Conservation (phyloP, 2,797 vertebrate species). For the Microtus agrestis region DNA sequence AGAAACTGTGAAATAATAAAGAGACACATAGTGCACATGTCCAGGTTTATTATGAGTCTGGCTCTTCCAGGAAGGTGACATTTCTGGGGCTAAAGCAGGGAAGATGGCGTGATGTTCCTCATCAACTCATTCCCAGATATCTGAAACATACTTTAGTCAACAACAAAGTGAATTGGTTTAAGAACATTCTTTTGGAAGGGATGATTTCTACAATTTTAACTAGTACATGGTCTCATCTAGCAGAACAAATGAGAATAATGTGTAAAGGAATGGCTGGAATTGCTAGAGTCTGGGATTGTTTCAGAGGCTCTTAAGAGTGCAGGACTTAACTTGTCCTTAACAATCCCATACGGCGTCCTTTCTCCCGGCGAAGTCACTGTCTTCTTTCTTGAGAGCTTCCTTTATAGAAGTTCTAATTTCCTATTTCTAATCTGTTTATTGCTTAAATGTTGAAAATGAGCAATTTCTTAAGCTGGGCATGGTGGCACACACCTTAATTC, state of each 20-base stretch:
- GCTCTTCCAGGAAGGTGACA: conserved; percentile 67
- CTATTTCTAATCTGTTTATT: conserved; percentile 46
- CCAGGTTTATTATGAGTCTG: conserved; percentile 79
- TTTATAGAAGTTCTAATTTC: neutral
- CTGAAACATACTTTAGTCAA: conserved; percentile 60
- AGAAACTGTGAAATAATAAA: conserved; percentile 71
- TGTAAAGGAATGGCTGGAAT: neutral
- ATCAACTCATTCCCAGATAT: conserved; percentile 59
- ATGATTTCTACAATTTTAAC: conserved; percentile 54
- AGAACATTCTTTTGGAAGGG: conserved; percentile 53
- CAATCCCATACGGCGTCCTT: neutral
- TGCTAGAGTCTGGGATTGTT: neutral
- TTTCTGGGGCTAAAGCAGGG: conserved; percentile 55
- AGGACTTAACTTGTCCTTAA: neutral
- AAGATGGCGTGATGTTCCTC: neutral
- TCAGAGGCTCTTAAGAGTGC: neutral
- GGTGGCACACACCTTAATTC: neutral
- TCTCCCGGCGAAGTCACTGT: conserved; percentile 11
- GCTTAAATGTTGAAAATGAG: conserved; percentile 30
- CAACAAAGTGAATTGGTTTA: conserved; percentile 68
- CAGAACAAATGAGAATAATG: neutral
- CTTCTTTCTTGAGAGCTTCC: conserved; percentile 55
- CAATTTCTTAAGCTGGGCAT: neutral
- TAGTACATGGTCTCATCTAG: conserved; percentile 46
- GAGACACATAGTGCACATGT: conserved; percentile 74